Evolutionary conservation across 2,888 invertebrate species (phyloP), one percentile per base, ranked within the genome.

Genomic region (Hemicrepidius hirtus): DNA sequence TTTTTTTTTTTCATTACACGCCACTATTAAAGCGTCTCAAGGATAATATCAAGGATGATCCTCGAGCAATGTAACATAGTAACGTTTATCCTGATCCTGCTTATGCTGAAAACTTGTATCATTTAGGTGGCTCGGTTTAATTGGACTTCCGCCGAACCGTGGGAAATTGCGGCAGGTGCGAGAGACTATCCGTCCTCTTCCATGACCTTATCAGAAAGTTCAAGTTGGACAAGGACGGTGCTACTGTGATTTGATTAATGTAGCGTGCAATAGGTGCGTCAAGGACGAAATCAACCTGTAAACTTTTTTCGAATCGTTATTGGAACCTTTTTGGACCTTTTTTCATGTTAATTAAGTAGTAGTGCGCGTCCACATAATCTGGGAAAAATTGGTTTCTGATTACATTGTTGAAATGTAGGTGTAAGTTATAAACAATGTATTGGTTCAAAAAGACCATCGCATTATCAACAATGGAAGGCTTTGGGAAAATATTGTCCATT

Each of bases 111-210:
- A 80, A 80, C 68, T 68, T 55, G 72, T 72, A 72, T 68, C 72
- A 44, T 32, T 32, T 72, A 85, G 83, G 84, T 83, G 84, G 81
- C 81, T 82, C 79, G 78, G 76, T 79, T 82, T 85, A 86, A 85
- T 85, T 85, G 85, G 84, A 85, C 86, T 86, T 86, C 86, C 86
- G 85, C 84, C 81, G 83, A 79, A 81, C 82, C 86, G 86, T 85
- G 86, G 85, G 85, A 86, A 86, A 80, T 78, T 74, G 73, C 74
- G 81, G 84, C 85, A 85, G 86, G 85, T 85, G 85, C 85, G 82
- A 71, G 55, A 20, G 24, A 55, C 28, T 21, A 9, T 44, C 65
- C 44, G 10, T 44, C 49, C 53, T 46, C 46, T 53, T 69, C 44
- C 41, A 62, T 44, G 60, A 46, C 49, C 60, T 57, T 62, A 66